Evolutionary conservation across 53 echinoderm and acorn worm genomes (phyloP).

Genomic region (Holothuria scabra): DNA sequence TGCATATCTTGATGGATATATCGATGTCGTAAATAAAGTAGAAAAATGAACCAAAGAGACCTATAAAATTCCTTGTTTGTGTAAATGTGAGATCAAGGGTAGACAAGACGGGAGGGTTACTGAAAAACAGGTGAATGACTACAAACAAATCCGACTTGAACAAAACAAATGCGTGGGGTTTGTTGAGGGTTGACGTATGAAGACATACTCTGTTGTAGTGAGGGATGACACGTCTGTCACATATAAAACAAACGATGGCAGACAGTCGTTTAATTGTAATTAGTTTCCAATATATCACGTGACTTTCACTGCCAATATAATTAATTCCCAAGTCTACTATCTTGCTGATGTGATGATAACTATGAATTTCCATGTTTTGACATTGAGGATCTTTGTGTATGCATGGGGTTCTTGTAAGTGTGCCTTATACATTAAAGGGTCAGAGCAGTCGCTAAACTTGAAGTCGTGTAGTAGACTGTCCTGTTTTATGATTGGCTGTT

Average conservation of each 20-base stretch:
- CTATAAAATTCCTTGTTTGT: slow-evolving; percentile 49
- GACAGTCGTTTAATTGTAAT: slow-evolving; percentile 46
- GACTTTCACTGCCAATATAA: slow-evolving; percentile 8
- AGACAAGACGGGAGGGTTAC: not conserved
- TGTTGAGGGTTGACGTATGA: slow-evolving; percentile 26
- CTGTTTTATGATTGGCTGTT: too few relatives aligned
- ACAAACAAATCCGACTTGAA: slow-evolving; percentile 36
- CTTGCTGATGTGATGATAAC: too few relatives aligned
- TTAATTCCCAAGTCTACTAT: too few relatives aligned
- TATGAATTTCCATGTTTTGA: too few relatives aligned
- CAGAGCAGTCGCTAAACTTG: too few relatives aligned
- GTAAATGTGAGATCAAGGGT: slow-evolving; percentile 25
- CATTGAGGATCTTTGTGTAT: too few relatives aligned
- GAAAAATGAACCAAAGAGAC: slow-evolving; percentile 23
- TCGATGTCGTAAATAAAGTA: slow-evolving; percentile 23
- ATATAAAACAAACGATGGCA: not conserved
- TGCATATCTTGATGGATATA: slow-evolving; percentile 35
- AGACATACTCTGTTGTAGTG: slow-evolving; percentile 3
- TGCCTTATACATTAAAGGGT: too few relatives aligned
- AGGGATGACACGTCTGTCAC: slow-evolving; percentile 24
- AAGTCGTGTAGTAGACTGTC: too few relatives aligned
- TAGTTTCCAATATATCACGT: slow-evolving; percentile 22
- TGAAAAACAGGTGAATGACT: slow-evolving; percentile 39
- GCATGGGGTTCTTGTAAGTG: too few relatives aligned
- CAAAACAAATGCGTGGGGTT: slow-evolving; percentile 30